Evolutionary conservation across 1,140 invertebrate species (phyloP).

Genomic region (Drosophila simulans): DNA sequence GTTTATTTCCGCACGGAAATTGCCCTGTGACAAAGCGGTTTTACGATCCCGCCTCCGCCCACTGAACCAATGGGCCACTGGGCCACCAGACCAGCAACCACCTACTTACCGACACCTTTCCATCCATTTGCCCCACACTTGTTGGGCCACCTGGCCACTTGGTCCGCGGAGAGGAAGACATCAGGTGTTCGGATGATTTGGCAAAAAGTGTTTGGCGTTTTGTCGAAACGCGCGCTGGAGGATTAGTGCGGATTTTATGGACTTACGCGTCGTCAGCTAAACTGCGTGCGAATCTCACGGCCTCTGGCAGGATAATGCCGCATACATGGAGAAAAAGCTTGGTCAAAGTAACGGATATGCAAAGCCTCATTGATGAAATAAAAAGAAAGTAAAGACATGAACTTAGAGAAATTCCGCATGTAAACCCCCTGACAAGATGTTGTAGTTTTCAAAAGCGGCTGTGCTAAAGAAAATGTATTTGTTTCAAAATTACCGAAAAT

Average conservation of each 20-base stretch:
- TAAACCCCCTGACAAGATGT: too few species aligned
- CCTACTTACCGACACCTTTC: constrained; percentile 1
- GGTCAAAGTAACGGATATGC: not conserved
- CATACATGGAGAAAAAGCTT: not conserved
- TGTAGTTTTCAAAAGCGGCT: too few species aligned
- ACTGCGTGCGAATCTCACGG: constrained; percentile 64
- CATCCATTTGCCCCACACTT: constrained; percentile 21
- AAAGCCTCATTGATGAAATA: too few species aligned
- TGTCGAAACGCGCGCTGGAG: constrained; percentile 71
- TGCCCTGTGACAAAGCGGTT: constrained; percentile 74
- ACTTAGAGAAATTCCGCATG: too few species aligned
- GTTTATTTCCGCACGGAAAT: constrained; percentile 77
- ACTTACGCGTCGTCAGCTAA: constrained; percentile 71
- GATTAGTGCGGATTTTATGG: constrained; percentile 83
- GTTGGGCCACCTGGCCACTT: constrained; percentile 31
- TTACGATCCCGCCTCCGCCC: constrained; percentile 68
- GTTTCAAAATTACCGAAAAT: too few species aligned
- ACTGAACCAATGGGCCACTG: not conserved
- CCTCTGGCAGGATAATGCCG: constrained; percentile 19
- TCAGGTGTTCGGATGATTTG: constrained; percentile 81
- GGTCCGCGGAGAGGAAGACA: constrained; percentile 54
- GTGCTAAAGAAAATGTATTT: too few species aligned
- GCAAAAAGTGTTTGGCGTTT: constrained; percentile 79
- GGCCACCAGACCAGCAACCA: not conserved
- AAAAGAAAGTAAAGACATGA: too few species aligned